These are phyloP conservation scores for Formica selysi DNA, from an alignment of 1,140 invertebrate genomes.

Conservation along the genomic window DNA sequence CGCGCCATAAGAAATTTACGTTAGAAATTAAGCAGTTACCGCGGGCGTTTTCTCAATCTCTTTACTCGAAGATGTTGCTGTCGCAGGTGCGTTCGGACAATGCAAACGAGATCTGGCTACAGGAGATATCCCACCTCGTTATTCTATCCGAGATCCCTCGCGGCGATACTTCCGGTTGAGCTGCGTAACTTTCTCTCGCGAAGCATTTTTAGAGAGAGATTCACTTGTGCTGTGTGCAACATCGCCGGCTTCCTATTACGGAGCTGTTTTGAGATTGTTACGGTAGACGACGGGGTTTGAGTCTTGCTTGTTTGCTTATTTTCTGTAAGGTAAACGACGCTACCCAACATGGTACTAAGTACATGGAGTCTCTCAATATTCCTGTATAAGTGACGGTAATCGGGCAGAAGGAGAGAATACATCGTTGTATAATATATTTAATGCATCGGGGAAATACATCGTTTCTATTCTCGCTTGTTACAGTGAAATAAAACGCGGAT, in stretches of 20 bases:
- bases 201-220: slow-evolving; percentile 7
- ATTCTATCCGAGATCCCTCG: slow-evolving; percentile 21
- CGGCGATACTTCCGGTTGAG: slow-evolving; percentile 40
- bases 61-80: background rate
- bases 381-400: slow-evolving; percentile 46
- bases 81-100: slow-evolving; percentile 18
- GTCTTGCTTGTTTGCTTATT: slow-evolving; percentile 71
- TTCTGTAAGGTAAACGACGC: slow-evolving; percentile 64
- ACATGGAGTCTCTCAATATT: slow-evolving; percentile 63
- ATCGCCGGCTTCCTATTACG: slow-evolving; percentile 26
- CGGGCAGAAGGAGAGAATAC: background rate
- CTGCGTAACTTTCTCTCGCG: slow-evolving; percentile 13
- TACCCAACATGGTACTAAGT: slow-evolving; percentile 38
- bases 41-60: background rate
- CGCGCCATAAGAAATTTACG: slow-evolving; percentile 13
- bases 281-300: slow-evolving; percentile 48
- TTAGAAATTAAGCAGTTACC: slow-evolving; percentile 12
- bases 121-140: background rate
- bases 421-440: slow-evolving; percentile 4
- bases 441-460: background rate
- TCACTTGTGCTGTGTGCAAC: background rate
- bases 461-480: slow-evolving; percentile 50
- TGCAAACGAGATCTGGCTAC: slow-evolving; percentile 22
- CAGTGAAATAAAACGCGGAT: slow-evolving; percentile 50
- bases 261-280: slow-evolving; percentile 70